These are phyloP conservation scores for Heliconius nattereri DNA, from an alignment of 1,140 invertebrate species.

Conservation along the genomic window DNA sequence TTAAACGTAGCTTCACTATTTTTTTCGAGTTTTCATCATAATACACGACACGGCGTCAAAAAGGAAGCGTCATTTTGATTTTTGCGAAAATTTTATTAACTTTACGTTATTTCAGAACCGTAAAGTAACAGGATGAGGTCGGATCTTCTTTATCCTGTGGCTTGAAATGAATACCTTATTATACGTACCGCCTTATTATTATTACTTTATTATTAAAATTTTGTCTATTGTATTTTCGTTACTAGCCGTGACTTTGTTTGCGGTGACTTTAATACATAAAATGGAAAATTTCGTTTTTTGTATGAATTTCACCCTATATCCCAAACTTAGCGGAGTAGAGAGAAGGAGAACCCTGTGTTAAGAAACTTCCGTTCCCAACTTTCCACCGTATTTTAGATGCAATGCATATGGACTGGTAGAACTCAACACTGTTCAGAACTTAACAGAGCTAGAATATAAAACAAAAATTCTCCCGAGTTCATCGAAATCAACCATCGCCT, in stretches of 20 bases:
- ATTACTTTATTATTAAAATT: conserved; percentile 15
- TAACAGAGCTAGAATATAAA: too few species aligned
- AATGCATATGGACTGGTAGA: too few species aligned
- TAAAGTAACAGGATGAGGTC: conserved; percentile 24
- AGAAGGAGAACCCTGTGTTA: too few species aligned
- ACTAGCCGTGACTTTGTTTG: not conserved
- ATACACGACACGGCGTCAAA: not conserved
- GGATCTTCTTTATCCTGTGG: conserved; percentile 6
- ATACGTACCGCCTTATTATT: not conserved
- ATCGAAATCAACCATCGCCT: too few species aligned
- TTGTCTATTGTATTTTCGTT: not conserved
- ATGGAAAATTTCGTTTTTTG: not conserved
- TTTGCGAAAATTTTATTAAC: conserved; percentile 20
- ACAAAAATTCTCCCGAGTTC: too few species aligned
- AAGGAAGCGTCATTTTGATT: conserved; percentile 5
- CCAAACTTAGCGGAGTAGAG: too few species aligned
- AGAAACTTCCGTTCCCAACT: too few species aligned
- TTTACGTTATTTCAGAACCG: conserved; percentile 20
- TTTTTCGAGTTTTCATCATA: not conserved
- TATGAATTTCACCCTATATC: too few species aligned
- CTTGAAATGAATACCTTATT: conserved; percentile 4
- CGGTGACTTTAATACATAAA: too few species aligned
- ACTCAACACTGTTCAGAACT: too few species aligned
- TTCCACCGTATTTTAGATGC: too few species aligned
- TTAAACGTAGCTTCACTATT: not conserved